Base-by-base conservation (phyloP, 2,113 vertebrate genomes). In the Jaculus jaculus region DNA sequence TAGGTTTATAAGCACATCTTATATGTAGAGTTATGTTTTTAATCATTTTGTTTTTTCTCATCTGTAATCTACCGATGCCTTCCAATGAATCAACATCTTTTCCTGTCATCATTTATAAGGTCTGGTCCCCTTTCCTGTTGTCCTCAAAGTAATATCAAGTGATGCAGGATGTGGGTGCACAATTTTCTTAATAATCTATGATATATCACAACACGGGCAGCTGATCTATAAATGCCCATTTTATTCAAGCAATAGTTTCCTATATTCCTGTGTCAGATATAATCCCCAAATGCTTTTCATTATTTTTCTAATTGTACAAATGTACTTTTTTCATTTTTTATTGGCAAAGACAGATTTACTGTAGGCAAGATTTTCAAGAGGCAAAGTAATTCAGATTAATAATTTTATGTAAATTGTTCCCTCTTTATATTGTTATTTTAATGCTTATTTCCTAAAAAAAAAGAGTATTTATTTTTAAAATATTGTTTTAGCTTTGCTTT, bases 121-220 rank as follows among this genome's bases (percentile, higher is more conserved):
- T 47, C 37, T 24, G 84, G 75, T 83, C 63, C 66, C 71, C 61
- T 93, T 96, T 95, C 68, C 68, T 75, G 96, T 96, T 86, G 61
- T 71, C 63, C 78, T 47, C 79, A 94, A 94, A 94, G 75, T 96
- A 94, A 95, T 95, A 95, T 83, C 47, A 82, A 94, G 87, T 89
- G 92, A 93, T 93, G 92, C 90, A 93, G 69, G 92, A 95, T 87
- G 69, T 73, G 85, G 72, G 71, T 85, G 15, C 73, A 83, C 86
- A 97, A 96, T 97, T 96, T 97, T 95, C 95, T 97, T 97, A 97
- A 96, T 97, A 97, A 97, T 95, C 90, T 83, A 78, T 97, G 96
- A 97, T 97, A 74, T 96, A 97, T 96, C 85, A 94, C 94, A 95
- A 61, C 58, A 77, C 74, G 87, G 92, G 66, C 94, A 96, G 77